Conservation (phyloP, 2,797 vertebrate genomes). For the Danio aesculapii region DNA sequence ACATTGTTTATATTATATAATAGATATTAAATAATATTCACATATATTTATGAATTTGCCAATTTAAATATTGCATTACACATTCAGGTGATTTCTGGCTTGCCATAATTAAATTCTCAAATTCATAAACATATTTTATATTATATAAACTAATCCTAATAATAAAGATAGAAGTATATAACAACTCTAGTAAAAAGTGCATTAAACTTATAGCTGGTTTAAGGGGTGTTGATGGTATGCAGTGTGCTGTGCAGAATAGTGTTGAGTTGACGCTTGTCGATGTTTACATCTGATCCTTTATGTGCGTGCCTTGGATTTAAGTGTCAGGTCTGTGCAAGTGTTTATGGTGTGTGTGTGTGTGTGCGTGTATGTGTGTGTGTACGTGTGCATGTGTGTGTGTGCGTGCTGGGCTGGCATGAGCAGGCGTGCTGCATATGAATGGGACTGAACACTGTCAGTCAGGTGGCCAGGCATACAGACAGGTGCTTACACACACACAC, state of each 20-base stretch:
- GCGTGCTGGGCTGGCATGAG: constrained; percentile 46
- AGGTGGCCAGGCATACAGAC: constrained; percentile 68
- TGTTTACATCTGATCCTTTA: constrained; percentile 9
- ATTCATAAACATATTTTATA: too few species aligned
- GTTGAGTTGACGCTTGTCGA: constrained; percentile 2
- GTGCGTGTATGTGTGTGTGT: constrained; percentile 19
- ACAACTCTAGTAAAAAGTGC: background rate
- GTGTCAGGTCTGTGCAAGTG: constrained; percentile 2
- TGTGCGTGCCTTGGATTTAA: constrained; percentile 16
- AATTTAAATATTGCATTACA: too few species aligned
- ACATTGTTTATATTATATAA: too few species aligned
- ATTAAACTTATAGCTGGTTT: background rate
- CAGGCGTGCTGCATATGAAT: constrained; percentile 55
- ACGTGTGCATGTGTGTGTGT: constrained; percentile 14
- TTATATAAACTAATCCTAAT: too few species aligned
- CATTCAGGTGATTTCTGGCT: too few species aligned
- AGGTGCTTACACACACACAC: constrained; percentile 34
- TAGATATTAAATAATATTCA: too few species aligned
- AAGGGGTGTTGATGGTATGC: constrained; percentile 3
- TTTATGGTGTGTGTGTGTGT: constrained; percentile 5
- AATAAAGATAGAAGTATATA: too few species aligned
- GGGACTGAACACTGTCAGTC: constrained; percentile 59
- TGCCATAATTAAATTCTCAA: too few species aligned
- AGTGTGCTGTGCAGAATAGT: background rate
- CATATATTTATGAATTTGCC: too few species aligned